A percentile compares a stretch with the other conserved stretches of the same genome.
Evolutionary conservation across 2,113 vertebrate species (phyloP).

Genomic region (Pelvicachromis taeniatus): DNA sequence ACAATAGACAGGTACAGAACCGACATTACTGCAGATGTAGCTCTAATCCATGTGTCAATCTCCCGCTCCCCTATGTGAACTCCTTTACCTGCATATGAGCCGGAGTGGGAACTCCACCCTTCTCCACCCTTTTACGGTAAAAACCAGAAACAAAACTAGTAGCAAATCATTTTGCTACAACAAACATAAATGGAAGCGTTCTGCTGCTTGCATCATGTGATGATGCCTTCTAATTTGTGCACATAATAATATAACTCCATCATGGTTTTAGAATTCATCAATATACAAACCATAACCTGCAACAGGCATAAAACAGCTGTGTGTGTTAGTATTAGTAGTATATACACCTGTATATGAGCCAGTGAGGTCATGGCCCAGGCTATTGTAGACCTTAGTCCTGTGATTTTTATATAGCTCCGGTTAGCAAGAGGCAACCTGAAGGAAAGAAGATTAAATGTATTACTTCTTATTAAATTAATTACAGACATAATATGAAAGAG

Average conservation of each 20-base stretch:
- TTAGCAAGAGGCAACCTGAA: constrained; percentile 82
- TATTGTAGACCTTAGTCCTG: constrained; percentile 85
- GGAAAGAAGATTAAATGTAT: background rate
- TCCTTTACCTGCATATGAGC: background rate
- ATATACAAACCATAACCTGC: background rate
- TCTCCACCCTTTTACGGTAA: background rate
- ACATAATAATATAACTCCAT: background rate
- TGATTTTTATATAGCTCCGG: constrained; percentile 80
- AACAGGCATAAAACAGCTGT: background rate
- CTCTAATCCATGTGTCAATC: background rate
- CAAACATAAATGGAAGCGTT: background rate
- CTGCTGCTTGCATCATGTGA: background rate
- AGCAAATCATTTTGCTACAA: background rate
- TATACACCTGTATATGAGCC: constrained; percentile 77
- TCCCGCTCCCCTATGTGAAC: accelerated
- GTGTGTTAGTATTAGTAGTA: constrained; percentile 15
- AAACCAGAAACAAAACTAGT: background rate
- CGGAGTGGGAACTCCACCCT: background rate
- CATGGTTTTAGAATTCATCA: background rate
- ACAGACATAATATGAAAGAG: background rate
- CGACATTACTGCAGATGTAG: background rate
- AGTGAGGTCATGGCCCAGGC: constrained; percentile 89
- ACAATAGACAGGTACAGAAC: background rate
- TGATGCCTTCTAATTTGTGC: background rate
- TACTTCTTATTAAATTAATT: background rate